phyloP scores from a whole-genome alignment of 2,797 vertebrate species.

The Nasua narica region DNA sequence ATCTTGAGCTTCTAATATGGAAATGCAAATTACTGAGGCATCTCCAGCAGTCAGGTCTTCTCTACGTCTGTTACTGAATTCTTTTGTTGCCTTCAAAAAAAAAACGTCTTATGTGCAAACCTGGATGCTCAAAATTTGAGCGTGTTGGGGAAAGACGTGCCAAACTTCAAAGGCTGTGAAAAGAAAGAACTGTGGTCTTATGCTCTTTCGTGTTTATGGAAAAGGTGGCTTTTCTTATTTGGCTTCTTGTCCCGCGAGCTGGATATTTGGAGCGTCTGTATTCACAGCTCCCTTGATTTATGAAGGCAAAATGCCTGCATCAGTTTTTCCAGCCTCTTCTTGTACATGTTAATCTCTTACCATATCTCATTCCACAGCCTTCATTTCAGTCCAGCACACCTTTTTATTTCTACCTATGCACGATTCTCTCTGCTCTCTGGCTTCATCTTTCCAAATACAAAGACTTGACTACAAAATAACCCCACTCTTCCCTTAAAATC shows the following conservation, averaged over 20 bases:
- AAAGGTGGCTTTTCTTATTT: conserved; percentile 60
- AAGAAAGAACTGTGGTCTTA: conserved; percentile 63
- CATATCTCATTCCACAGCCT: neutral
- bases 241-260: neutral
- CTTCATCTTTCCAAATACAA: neutral
- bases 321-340: neutral
- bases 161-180: conserved; percentile 63
- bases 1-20: conserved; percentile 41
- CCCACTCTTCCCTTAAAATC: neutral
- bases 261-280: conserved; percentile 30
- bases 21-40: conserved; percentile 59
- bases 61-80: conserved; percentile 48
- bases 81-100: conserved; percentile 39
- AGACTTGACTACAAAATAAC: neutral
- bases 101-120: conserved; percentile 51
- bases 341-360: neutral
- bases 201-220: conserved; percentile 47
- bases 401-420: neutral
- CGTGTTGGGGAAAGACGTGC: conserved; percentile 47
- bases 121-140: conserved; percentile 56
- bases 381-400: neutral
- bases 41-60: conserved; percentile 52
- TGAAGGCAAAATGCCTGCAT: neutral
- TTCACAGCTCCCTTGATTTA: conserved; percentile 38
- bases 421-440: neutral